phyloP scores from a whole-genome alignment of 1,140 invertebrate species.

The Laodelphax striatellus region DNA sequence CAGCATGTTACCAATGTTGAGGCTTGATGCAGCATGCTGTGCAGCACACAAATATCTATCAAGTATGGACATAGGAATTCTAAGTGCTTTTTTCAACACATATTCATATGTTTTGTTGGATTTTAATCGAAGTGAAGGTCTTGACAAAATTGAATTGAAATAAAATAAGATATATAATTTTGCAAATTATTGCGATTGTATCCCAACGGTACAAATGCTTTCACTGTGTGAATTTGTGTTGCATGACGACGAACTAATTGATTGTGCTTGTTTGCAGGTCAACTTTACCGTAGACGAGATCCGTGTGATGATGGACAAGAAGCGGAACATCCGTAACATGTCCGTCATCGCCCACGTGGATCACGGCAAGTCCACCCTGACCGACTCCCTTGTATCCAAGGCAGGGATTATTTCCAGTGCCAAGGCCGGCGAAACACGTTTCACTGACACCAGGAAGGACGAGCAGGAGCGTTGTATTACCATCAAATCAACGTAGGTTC shows the following conservation, averaged over 20 bases:
- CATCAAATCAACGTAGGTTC: slow-evolving; percentile 97
- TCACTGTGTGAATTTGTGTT: too few relatives aligned
- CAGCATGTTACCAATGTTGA: too few relatives aligned
- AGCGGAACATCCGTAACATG: slow-evolving; percentile 99
- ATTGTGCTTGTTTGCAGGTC: slow-evolving; percentile 58
- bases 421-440: slow-evolving; percentile 96
- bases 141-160: too few relatives aligned
- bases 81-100: too few relatives aligned
- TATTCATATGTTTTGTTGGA: too few relatives aligned
- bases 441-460: slow-evolving; percentile 99
- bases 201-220: too few relatives aligned
- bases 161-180: too few relatives aligned
- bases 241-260: neutral
- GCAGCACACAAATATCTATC: too few relatives aligned
- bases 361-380: slow-evolving; percentile 99
- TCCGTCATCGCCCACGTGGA: slow-evolving; percentile 99
- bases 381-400: slow-evolving; percentile 98
- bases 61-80: too few relatives aligned
- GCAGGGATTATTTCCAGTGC: slow-evolving; percentile 98
- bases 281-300: slow-evolving; percentile 99
- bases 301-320: slow-evolving; percentile 98
- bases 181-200: too few relatives aligned
- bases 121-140: too few relatives aligned
- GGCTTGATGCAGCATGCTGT: too few relatives aligned
- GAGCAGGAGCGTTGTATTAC: slow-evolving; percentile 99